Conservation (phyloP, 2,113 vertebrate genomes). For the Alouatta palliata region DNA sequence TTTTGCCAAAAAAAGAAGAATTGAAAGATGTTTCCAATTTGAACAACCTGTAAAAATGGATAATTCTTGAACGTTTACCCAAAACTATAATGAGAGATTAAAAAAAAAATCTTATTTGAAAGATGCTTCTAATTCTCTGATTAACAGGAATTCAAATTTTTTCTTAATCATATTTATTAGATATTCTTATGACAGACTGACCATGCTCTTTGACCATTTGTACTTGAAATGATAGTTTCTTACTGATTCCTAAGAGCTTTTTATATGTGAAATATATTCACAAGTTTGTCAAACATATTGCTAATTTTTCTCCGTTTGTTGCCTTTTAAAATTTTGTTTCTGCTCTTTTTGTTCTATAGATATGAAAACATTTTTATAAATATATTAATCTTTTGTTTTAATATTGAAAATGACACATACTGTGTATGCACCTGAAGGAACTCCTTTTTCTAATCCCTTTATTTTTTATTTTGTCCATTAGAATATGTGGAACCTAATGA, state of each 20-base stretch:
- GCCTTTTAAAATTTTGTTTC: neutral
- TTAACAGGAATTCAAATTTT: neutral
- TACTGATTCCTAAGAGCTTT: neutral
- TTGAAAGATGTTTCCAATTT: neutral
- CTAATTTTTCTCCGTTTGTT: neutral
- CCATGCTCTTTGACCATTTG: neutral
- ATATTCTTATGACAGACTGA: neutral
- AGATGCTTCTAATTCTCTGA: neutral
- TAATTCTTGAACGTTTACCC: neutral
- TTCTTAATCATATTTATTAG: neutral
- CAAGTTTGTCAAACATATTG: neutral
- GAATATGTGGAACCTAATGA: neutral
- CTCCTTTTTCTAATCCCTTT: neutral
- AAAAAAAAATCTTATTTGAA: neutral
- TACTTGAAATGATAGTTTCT: neutral
- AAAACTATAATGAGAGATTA: neutral
- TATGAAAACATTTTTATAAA: neutral
- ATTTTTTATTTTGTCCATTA: neutral
- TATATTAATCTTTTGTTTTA: neutral
- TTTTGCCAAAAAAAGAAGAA: neutral
- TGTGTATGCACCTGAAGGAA: neutral
- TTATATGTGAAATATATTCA: neutral
- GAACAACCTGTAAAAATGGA: neutral
- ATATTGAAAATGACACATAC: neutral
- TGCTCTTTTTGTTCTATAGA: neutral